Conservation (phyloP, 2,888 invertebrate species). For the Cephus nigrinus region DNA sequence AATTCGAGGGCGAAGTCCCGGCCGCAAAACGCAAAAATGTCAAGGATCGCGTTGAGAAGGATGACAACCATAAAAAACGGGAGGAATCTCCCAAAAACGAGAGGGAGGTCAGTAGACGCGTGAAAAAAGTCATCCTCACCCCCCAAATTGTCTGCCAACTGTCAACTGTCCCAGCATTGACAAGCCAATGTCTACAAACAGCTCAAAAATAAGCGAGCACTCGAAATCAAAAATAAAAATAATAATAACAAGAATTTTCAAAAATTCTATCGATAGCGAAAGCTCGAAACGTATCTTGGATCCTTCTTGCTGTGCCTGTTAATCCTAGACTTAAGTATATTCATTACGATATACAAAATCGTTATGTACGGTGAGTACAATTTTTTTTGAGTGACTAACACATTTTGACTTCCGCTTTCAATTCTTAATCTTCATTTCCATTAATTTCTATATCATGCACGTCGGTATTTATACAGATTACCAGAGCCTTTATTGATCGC, state of each 20-base stretch:
- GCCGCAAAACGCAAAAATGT: slow-evolving; percentile 26
- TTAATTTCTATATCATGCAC: not conserved
- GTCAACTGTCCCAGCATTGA: slow-evolving; percentile 38
- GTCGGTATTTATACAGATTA: slow-evolving; percentile 3
- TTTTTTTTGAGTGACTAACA: slow-evolving; percentile 12
- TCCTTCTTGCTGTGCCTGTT: slow-evolving; percentile 23
- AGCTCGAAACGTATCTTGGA: slow-evolving; percentile 8
- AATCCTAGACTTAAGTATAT: slow-evolving; percentile 21
- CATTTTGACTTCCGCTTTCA: slow-evolving; percentile 17
- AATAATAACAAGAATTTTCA: too few species aligned
- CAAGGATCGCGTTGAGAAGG: slow-evolving; percentile 3
- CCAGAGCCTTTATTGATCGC: too few species aligned
- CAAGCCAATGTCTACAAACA: slow-evolving; percentile 62
- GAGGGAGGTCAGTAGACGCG: slow-evolving; percentile 64
- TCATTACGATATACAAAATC: slow-evolving; percentile 8
- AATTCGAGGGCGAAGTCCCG: slow-evolving; percentile 55
- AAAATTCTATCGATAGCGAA: not conserved
- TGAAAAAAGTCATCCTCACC: slow-evolving; percentile 22
- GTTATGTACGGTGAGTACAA: slow-evolving; percentile 28
- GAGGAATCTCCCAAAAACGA: slow-evolving; percentile 57
- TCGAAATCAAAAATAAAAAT: slow-evolving; percentile 2
- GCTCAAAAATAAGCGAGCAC: slow-evolving; percentile 37
- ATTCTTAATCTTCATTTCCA: not conserved
- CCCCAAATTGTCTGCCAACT: slow-evolving; percentile 35
- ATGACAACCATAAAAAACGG: slow-evolving; percentile 25